Conservation (phyloP, 2,888 invertebrate genomes). For the Drosophila paracracens region DNA sequence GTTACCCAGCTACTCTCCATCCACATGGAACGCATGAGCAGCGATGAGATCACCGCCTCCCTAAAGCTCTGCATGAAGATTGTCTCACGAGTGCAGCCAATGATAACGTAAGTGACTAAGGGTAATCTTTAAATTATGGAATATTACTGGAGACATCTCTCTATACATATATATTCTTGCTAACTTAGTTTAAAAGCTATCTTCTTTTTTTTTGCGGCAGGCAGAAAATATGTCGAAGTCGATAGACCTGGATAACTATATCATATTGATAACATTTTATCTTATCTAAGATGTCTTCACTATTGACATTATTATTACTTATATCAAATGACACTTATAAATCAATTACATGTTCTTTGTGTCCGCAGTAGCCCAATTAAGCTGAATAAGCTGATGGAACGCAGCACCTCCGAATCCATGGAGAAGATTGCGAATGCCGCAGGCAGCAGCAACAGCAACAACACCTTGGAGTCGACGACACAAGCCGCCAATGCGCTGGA, state of each 20-base stretch:
- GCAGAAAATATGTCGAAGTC: background rate
- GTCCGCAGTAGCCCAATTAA: conserved; percentile 83
- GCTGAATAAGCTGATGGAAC: conserved; percentile 67
- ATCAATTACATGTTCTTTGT: background rate
- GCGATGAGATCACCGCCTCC: conserved; percentile 88
- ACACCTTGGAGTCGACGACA: conserved; percentile 25
- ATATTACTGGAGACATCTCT: background rate
- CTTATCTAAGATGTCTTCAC: background rate
- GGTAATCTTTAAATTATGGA: background rate
- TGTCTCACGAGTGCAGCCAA: conserved; percentile 90
- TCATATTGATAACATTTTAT: background rate
- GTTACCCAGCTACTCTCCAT: conserved; percentile 88
- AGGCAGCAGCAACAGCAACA: conserved; percentile 27
- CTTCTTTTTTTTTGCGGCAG: background rate
- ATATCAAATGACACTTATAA: background rate
- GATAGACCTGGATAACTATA: background rate
- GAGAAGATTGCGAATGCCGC: conserved; percentile 38
- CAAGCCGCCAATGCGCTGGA: conserved; percentile 84
- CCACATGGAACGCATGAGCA: conserved; percentile 85
- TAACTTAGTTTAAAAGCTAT: background rate
- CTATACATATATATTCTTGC: background rate
- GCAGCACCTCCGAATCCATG: conserved; percentile 42
- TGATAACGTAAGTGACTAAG: conserved; percentile 84
- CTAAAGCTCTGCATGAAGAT: conserved; percentile 90
- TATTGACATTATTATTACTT: background rate